Conservation (phyloP, 1,140 invertebrate genomes). For the Aphelinus atriplicis region DNA sequence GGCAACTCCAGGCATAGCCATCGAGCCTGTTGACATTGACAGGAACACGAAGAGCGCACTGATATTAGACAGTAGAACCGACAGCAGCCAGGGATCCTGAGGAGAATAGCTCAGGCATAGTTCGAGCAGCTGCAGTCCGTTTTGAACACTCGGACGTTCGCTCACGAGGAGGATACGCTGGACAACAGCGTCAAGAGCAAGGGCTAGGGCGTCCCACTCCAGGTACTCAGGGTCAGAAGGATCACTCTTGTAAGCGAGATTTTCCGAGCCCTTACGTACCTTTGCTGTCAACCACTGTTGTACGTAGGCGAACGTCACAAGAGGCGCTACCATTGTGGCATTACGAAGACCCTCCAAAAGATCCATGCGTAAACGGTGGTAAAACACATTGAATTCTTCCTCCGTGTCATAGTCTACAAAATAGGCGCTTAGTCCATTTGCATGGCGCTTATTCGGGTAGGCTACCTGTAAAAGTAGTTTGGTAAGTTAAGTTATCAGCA, state of each 20-base stretch:
- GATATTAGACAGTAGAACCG: conserved; percentile 85
- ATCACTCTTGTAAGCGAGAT: conserved; percentile 60
- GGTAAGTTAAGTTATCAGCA: too few relatives aligned
- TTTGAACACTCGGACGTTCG: conserved; percentile 73
- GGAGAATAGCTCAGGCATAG: conserved; percentile 80
- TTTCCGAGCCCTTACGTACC: conserved; percentile 66
- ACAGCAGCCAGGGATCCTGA: conserved; percentile 80
- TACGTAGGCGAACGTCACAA: conserved; percentile 83
- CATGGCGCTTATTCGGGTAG: conserved; percentile 29
- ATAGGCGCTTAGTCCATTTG: conserved; percentile 53
- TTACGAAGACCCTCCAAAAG: conserved; percentile 82
- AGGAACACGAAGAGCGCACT: conserved; percentile 91
- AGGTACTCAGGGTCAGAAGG: conserved; percentile 74
- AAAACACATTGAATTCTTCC: conserved; percentile 87
- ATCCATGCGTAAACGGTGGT: conserved; percentile 80
- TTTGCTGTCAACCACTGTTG: conserved; percentile 82
- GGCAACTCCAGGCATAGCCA: conserved; percentile 76
- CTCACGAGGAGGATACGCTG: conserved; percentile 76
- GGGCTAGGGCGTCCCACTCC: conserved; percentile 87
- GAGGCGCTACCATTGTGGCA: conserved; percentile 80
- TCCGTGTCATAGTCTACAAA: conserved; percentile 90
- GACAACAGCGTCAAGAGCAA: conserved; percentile 81
- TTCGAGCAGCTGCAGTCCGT: conserved; percentile 78
- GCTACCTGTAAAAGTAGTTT: neutral
- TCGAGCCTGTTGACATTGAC: conserved; percentile 83